These are phyloP conservation scores for Platalea minor DNA, from an alignment of 2,797 vertebrate species.

Conservation along the genomic window DNA sequence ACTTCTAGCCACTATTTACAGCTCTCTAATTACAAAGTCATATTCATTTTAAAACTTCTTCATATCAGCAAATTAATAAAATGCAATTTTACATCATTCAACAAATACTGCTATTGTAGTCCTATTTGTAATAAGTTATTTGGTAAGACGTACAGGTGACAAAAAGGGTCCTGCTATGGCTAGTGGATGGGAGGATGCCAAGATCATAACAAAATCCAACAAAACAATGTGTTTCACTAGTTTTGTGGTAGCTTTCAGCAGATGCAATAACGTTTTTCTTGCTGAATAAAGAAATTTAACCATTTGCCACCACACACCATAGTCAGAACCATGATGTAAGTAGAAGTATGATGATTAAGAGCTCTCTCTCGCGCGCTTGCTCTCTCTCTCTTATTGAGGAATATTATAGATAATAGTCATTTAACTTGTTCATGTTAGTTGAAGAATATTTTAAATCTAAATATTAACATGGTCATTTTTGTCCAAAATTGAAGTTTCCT, in stretches of 20 bases:
- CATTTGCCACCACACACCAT: conserved; percentile 71
- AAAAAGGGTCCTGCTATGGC: conserved; percentile 69
- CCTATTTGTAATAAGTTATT: conserved; percentile 50
- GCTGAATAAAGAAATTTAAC: conserved; percentile 60
- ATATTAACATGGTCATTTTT: conserved; percentile 47
- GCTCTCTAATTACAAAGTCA: conserved; percentile 58
- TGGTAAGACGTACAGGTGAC: conserved; percentile 65
- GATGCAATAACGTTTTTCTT: conserved; percentile 28
- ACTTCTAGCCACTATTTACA: conserved; percentile 56
- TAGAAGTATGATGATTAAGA: conserved; percentile 53
- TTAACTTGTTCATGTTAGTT: conserved; percentile 66
- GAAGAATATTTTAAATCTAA: conserved; percentile 49
- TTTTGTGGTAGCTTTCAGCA: conserved; percentile 67
- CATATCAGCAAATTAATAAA: conserved; percentile 41
- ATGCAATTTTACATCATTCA: conserved; percentile 34
- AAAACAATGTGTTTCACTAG: conserved; percentile 63
- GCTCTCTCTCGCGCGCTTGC: conserved; percentile 49
- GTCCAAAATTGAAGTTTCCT: conserved; percentile 63
- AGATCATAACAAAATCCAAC: conserved; percentile 64
- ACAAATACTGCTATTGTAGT: conserved; percentile 22
- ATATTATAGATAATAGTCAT: conserved; percentile 35
- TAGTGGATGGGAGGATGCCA: conserved; percentile 70
- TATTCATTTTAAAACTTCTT: conserved; percentile 26
- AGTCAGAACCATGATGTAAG: conserved; percentile 67
- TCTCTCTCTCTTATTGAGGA: conserved; percentile 12